Base-by-base conservation (phyloP, 1,140 invertebrate species). In the Drosophila sulfurigaster region DNA sequence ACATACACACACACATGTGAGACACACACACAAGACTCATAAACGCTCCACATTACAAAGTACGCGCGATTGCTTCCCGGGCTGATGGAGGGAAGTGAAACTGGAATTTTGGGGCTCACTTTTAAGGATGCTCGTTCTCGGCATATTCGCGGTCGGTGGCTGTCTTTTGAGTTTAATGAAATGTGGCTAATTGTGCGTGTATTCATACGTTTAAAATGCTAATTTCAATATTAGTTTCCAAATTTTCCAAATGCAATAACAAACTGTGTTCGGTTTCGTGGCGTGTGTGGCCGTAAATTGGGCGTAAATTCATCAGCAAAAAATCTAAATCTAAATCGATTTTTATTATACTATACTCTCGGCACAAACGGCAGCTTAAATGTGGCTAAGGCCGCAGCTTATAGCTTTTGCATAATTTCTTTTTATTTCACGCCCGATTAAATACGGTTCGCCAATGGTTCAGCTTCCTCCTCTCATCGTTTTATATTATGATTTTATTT, bases 161-260 rank as follows among this genome's bases (percentile, higher is more conserved):
- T 70, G 69, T 75, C 79, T 89, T 85, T 83, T 59, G 68, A 78
- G 78, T 80, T 79, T 71, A 89, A 89, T 89, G 85, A 85, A 85
- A 85, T 80, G 86, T 73, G 64, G 58, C 81, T 89, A 89, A 89
- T 89, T 89, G 85, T 85, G 85, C 85, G 81, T 88, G 68, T 78
- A 81, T 89, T 88, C 81, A 88, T 83, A 89, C 85, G 85, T 79
- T 89, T 83, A 89, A 89, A 89, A 89, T 89, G 85, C 85, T 89
- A 89, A 89, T 89, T 89, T 89, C 78, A 74, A 89, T 89, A 81
- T 89, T 85, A 87, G 83, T 87, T 87, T 80, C 71, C 73, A 68
- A 65, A 77, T 73, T 80, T 73, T 62, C 65, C 60, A 82, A 87
- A 76, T 79, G 76, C 67, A 79, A 74, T 74, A 79, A 58, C 57